Evolutionary conservation across 1,140 invertebrate species (phyloP).

Genomic region (Tribolium castaneum): DNA sequence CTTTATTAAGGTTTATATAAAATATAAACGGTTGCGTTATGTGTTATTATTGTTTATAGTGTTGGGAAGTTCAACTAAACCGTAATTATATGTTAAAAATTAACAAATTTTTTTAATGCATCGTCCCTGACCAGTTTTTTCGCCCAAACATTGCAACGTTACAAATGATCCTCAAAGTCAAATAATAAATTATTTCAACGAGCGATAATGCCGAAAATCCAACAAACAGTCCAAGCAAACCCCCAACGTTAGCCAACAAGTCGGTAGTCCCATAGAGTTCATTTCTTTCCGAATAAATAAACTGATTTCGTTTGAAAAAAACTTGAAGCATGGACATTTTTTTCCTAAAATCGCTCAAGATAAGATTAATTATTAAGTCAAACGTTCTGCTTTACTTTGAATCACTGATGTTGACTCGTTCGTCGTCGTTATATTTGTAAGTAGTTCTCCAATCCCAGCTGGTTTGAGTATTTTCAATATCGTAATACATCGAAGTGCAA

Average conservation of each 20-base stretch:
- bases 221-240: slow-evolving; percentile 73
- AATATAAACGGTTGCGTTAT: too few species aligned
- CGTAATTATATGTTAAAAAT: too few species aligned
- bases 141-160: slow-evolving; percentile 56
- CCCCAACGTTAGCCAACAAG: slow-evolving; percentile 75
- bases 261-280: slow-evolving; percentile 73
- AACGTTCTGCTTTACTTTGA: not conserved
- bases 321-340: slow-evolving; percentile 65
- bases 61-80: too few species aligned
- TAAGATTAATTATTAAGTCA: not conserved
- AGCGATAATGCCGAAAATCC: slow-evolving; percentile 76
- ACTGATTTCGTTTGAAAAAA: slow-evolving; percentile 73
- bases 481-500: slow-evolving; percentile 1
- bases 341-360: slow-evolving; percentile 58
- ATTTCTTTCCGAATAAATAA: slow-evolving; percentile 71
- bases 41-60: too few species aligned
- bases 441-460: not conserved
- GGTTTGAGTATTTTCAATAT: not conserved
- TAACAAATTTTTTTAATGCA: not conserved
- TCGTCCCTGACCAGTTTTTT: slow-evolving; percentile 50
- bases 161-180: slow-evolving; percentile 66
- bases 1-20: too few species aligned
- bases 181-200: slow-evolving; percentile 73
- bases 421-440: not conserved
- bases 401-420: not conserved